These are phyloP conservation scores for Colaptes auratus DNA, from an alignment of 2,113 vertebrate genomes.

Conservation along the genomic window DNA sequence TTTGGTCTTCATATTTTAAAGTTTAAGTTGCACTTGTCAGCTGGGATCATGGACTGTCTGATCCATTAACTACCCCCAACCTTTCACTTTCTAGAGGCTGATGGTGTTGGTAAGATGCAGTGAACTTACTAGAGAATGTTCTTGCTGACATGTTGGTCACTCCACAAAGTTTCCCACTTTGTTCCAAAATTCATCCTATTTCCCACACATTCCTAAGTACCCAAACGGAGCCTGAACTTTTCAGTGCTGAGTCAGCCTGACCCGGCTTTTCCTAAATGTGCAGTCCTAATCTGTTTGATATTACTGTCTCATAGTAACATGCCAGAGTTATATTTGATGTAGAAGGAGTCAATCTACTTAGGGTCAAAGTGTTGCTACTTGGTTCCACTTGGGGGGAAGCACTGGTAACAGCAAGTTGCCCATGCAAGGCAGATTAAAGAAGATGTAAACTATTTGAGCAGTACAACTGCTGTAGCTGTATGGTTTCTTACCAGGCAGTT, in stretches of 20 bases:
- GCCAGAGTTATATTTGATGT: not conserved
- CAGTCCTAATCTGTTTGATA: not conserved
- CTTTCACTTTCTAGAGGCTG: not conserved
- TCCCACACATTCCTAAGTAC: not conserved
- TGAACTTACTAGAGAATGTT: not conserved
- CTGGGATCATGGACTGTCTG: conserved; percentile 37
- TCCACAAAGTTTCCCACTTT: not conserved
- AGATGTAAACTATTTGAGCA: not conserved
- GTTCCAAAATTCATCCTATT: not conserved
- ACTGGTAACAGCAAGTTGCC: not conserved
- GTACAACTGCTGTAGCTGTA: not conserved
- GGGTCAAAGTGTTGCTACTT: not conserved
- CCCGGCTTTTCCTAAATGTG: not conserved
- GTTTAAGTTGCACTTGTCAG: conserved; percentile 54
- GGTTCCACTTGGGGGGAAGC: not conserved
- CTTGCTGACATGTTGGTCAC: not conserved
- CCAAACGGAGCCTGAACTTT: not conserved
- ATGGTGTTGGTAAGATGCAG: not conserved
- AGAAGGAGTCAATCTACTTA: not conserved
- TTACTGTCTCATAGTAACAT: not conserved
- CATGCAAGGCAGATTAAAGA: not conserved
- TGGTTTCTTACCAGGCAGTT: not conserved
- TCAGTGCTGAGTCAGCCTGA: not conserved
- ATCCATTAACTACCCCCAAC: not conserved
- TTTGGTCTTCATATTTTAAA: conserved; percentile 56